Evolutionary conservation across 2,797 vertebrate genomes (phyloP), one percentile per base, ranked within the genome.

Genomic region (Natrix natrix): DNA sequence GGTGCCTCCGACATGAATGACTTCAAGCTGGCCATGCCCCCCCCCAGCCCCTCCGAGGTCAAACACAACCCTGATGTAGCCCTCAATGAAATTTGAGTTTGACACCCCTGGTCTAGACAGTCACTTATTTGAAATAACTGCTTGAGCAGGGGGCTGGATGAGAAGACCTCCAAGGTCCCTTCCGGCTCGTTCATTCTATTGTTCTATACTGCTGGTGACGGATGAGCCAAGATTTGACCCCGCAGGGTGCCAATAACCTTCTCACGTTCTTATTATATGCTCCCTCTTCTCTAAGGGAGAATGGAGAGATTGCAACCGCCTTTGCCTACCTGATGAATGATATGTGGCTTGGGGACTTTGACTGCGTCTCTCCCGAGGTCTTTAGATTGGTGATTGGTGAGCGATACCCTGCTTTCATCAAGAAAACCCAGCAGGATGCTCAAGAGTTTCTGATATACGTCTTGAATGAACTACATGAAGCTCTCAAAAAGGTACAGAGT

Each of bases 391-490:
- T 97, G 59, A 95, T 99, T 28, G 96, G 96, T 92, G 97, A 96
- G 59, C 94, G 96, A 87, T 96, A 98, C 93, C 98, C 98, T 0
- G 95, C 97, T 32, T 99, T 99, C 86, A 96, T 97, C 95, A 98
- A 97, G 95, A 96, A 94, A 89, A 97, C 94, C 2, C 99, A 98
- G 95, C 98, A 99, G 12, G 99, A 99, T 0, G 98, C 99, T 0
- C 98, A 99, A 94, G 98, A 98, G 60, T 98, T 99, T 90, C 97
- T 99, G 92, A 98, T 99, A 69, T 98, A 97, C 83, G 97, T 98
- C 88, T 97, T 99, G 88, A 98, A 98, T 0, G 97, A 97, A 1
- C 98, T 99, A 52, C 98, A 99, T 0, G 98, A 98, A 4, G 98
- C 98, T 93, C 97, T 99, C 91, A 98, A 97, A 93, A 98, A 98